phyloP scores from a whole-genome alignment of 2,888 invertebrate species.

The Macrosiphum euphorbiae region DNA sequence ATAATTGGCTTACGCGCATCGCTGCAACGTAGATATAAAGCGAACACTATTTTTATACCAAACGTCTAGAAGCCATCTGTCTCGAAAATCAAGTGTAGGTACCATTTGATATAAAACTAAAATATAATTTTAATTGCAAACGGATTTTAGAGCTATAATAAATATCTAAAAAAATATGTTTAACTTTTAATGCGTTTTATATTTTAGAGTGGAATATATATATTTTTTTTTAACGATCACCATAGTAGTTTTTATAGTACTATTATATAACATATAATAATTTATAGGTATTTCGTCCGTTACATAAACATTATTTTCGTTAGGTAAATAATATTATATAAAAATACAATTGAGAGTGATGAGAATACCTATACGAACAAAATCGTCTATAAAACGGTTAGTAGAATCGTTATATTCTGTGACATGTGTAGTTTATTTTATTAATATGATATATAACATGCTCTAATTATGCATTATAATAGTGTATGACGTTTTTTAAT shows the following conservation, averaged over 20 bases:
- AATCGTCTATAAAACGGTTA: background rate
- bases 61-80: background rate
- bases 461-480: background rate
- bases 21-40: background rate
- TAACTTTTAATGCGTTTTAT: background rate
- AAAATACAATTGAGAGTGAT: background rate
- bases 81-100: background rate
- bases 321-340: background rate
- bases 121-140: background rate
- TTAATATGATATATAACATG: background rate
- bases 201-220: background rate
- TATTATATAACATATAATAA: too few relatives aligned
- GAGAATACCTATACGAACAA: background rate
- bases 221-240: background rate
- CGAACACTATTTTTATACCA: background rate
- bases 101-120: background rate
- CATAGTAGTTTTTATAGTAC: background rate
- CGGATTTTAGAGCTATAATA: background rate
- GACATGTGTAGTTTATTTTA: background rate
- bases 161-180: background rate
- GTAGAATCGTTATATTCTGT: background rate
- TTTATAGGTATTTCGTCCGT: too few relatives aligned
- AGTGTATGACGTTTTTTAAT: background rate
- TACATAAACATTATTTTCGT: background rate
- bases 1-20: background rate